Evolutionary conservation across 1,140 invertebrate genomes (phyloP), one percentile per base, ranked within the genome.

Genomic region (Harlomillsia oculata): DNA sequence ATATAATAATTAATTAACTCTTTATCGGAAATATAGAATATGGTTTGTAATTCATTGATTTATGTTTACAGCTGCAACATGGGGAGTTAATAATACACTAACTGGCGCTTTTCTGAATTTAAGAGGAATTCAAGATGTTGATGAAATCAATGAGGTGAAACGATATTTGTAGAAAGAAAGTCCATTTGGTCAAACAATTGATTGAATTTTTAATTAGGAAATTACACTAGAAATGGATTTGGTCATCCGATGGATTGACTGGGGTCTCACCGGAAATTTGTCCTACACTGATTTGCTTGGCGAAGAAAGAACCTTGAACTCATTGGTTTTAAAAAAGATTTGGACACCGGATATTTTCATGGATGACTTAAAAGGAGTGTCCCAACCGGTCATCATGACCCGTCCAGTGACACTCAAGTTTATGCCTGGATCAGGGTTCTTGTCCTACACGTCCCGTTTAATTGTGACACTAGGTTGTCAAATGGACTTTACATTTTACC

Each of bases 401-500:
- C 44, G 46, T 39, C 56, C 56, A 11, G 21, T 45, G 11, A 53
- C 26, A 29, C 34, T 59, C 2, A 44, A 53, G 26, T 59, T 59
- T 30, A 53, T 30, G 29, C 49, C 49, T 8, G 37, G 25, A 3
- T 53, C 40, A 13, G 56, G 56, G 29, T 53, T 59, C 41, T 46
- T 59, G 36, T 59, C 56, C 2, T 59, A 59, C 26, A 53, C 49
- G 18, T 54, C 49, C 5, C 40, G 56, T 18, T 48, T 14, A 48
- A n/a, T n/a, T n/a, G n/a, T n/a, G n/a, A n/a, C n/a, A n/a, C n/a
- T n/a, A n/a, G n/a, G n/a, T n/a, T n/a, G n/a, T n/a, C n/a, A n/a
- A n/a, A 63, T 63, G 61, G 25, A 59, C 20, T 63, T 59, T 28
- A 21, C n/a, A n/a, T 63, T 56, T 48, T 63, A 56, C 30, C 61